Evolutionary conservation across 2,888 invertebrate genomes (phyloP).

Genomic region (Acheta domesticus): DNA sequence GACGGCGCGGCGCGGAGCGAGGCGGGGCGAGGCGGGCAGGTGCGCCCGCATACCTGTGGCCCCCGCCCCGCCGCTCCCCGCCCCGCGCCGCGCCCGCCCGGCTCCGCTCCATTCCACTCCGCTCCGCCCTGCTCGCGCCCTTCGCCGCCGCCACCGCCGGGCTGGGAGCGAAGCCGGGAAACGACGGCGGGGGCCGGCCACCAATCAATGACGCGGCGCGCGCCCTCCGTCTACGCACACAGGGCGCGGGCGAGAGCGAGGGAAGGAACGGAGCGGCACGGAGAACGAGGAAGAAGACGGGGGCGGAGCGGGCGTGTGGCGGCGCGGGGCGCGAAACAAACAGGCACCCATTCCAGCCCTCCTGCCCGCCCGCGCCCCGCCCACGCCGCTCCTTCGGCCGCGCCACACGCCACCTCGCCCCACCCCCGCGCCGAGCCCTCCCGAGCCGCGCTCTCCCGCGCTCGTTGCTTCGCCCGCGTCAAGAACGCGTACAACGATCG

Average conservation of each 20-base stretch:
- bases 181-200: background rate
- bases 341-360: background rate
- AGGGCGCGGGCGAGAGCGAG: background rate
- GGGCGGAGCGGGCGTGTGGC: background rate
- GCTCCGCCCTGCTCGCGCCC: too few species aligned
- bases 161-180: too few species aligned
- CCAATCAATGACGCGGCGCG: constrained; percentile 3
- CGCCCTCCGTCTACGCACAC: background rate
- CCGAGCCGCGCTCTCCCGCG: background rate
- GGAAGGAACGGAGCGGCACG: background rate
- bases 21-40: background rate
- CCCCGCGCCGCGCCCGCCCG: too few species aligned
- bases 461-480: background rate
- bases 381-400: background rate
- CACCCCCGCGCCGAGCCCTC: too few species aligned
- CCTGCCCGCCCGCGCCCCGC: background rate
- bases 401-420: background rate
- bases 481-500: constrained; percentile 18
- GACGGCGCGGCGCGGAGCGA: background rate
- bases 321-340: background rate
- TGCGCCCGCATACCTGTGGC: constrained; percentile 3
- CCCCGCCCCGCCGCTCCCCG: background rate
- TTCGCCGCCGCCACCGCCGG: too few species aligned
- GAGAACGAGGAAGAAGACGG: background rate
- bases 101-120: too few species aligned